Percentiles rank a stretch among this genome's conserved stretches.
Conservation (phyloP, 2,797 vertebrate genomes). For the Gambelia wislizenii region DNA sequence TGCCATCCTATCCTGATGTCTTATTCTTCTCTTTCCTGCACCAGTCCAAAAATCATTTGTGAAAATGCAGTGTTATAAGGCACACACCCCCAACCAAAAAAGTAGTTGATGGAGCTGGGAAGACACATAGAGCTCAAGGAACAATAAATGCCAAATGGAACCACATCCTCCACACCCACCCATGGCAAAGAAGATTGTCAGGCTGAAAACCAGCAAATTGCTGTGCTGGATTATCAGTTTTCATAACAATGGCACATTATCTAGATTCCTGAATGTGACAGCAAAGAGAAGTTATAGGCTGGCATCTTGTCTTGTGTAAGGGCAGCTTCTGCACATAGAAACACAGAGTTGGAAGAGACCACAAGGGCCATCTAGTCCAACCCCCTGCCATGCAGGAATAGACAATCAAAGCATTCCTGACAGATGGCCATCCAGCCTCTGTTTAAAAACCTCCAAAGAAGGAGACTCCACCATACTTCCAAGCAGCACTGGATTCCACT, state of each 20-base stretch:
- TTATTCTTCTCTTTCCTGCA: not conserved
- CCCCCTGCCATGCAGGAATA: too few relatives aligned
- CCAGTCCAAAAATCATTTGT: not conserved
- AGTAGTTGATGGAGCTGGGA: not conserved
- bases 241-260: not conserved
- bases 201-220: not conserved
- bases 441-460: too few relatives aligned
- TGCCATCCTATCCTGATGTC: not conserved
- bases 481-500: too few relatives aligned
- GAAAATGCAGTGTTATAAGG: not conserved
- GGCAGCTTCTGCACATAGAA: too few relatives aligned
- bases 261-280: not conserved
- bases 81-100: not conserved
- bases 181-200: not conserved
- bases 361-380: too few relatives aligned
- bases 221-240: not conserved
- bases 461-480: too few relatives aligned
- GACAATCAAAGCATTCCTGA: too few relatives aligned
- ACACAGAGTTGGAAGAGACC: too few relatives aligned
- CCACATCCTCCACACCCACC: too few relatives aligned
- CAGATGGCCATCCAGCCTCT: too few relatives aligned
- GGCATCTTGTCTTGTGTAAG: too few relatives aligned
- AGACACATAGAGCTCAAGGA: not conserved
- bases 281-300: not conserved
- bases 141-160: not conserved